A percentile compares a stretch with the other conserved stretches of the same genome.
Evolutionary conservation across 2,888 invertebrate species (phyloP).

Genomic region (Pachliopta kotzebuea): DNA sequence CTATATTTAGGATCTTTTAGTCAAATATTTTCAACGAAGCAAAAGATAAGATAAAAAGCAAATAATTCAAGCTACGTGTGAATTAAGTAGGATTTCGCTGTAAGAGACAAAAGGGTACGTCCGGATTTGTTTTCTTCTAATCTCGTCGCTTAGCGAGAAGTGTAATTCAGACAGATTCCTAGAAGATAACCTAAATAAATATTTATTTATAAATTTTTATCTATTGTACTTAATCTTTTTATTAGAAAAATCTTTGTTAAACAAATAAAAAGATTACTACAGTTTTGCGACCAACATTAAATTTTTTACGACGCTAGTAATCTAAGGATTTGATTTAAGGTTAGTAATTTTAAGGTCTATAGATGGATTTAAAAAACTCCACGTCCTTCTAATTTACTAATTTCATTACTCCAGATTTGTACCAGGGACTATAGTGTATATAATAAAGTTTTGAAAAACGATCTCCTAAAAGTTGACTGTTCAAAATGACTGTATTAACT

Average conservation of each 20-base stretch:
- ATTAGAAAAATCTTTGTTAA: not conserved
- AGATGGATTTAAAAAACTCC: too few relatives aligned
- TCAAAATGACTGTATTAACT: too few relatives aligned
- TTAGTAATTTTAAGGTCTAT: too few relatives aligned
- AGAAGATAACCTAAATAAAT: constrained; percentile 1
- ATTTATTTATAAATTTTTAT: not conserved
- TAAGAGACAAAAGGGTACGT: not conserved
- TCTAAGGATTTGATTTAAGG: too few relatives aligned
- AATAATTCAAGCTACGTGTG: not conserved
- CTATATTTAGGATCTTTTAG: not conserved
- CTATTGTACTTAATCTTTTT: not conserved
- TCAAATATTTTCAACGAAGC: not conserved
- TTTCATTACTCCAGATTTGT: too few relatives aligned
- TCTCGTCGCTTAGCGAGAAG: not conserved
- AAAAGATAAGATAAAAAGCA: constrained; percentile 1
- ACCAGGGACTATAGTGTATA: too few relatives aligned
- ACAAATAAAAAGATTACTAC: not conserved
- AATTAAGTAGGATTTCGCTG: not conserved
- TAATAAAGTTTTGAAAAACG: too few relatives aligned
- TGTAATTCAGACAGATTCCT: not conserved
- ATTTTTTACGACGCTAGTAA: too few relatives aligned
- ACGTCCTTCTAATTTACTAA: too few relatives aligned
- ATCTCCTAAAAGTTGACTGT: too few relatives aligned
- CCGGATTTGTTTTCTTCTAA: not conserved
- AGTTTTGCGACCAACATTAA: too few relatives aligned